These are phyloP conservation scores for Apamea sordens DNA, from an alignment of 2,888 invertebrate species.

Conservation along the genomic window DNA sequence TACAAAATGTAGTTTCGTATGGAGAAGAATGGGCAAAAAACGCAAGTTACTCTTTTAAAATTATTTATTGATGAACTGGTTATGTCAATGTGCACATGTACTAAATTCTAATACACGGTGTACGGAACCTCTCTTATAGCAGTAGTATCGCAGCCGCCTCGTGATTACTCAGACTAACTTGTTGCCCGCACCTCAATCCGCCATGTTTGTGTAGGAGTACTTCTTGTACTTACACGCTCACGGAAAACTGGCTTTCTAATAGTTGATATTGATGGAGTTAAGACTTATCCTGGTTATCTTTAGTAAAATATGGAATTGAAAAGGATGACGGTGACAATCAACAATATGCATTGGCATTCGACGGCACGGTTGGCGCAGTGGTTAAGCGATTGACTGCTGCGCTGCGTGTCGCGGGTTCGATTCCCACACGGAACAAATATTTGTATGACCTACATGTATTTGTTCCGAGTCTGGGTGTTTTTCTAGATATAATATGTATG, in stretches of 20 bases:
- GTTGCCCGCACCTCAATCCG: conserved; percentile 47
- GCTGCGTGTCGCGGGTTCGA: no score
- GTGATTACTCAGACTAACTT: conserved; percentile 40
- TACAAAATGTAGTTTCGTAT: neutral
- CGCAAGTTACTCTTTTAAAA: neutral
- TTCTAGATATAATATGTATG: no score
- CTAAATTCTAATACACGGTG: neutral
- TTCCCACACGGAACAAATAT: no score
- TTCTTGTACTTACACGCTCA: conserved; percentile 1
- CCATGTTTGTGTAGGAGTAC: conserved; percentile 31
- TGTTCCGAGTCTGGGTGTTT: no score
- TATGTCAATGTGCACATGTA: neutral
- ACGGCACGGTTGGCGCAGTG: no score
- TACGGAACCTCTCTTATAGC: neutral
- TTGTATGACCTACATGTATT: no score
- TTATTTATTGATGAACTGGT: neutral
- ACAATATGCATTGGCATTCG: neutral
- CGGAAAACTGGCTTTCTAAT: neutral
- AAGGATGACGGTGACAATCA: neutral
- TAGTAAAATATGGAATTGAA: neutral
- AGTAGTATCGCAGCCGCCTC: neutral
- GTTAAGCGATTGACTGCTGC: no score
- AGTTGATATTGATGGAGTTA: neutral
- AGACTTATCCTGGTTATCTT: neutral
- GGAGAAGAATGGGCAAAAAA: neutral